Evolutionary conservation across 2,797 vertebrate genomes (phyloP).

Genomic region (Pseudomugil gertrudae): DNA sequence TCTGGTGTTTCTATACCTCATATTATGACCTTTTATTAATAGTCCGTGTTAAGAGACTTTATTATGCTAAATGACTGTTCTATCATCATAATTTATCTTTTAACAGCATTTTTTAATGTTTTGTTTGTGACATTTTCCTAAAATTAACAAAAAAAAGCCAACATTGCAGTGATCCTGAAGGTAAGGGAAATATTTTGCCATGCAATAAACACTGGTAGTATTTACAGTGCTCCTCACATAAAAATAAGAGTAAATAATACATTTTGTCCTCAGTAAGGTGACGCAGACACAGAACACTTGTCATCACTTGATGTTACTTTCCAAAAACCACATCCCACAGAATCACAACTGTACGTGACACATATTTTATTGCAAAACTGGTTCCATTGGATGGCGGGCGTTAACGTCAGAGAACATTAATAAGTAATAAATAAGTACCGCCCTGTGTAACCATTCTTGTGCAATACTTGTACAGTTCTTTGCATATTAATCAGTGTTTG

Average conservation of each 20-base stretch:
- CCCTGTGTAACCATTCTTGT: neutral
- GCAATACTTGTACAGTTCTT: fast-evolving
- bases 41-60: neutral
- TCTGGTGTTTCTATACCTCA: too few relatives aligned
- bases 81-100: too few relatives aligned
- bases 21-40: neutral
- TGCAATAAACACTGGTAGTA: neutral
- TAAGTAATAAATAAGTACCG: neutral
- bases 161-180: too few relatives aligned
- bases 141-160: too few relatives aligned
- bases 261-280: neutral
- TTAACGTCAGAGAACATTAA: neutral
- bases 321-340: slow-evolving; percentile 21
- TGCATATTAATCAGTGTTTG: too few relatives aligned
- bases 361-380: neutral
- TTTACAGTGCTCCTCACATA: too few relatives aligned
- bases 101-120: too few relatives aligned
- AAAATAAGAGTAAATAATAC: neutral
- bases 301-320: slow-evolving; percentile 1
- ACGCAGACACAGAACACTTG: neutral
- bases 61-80: neutral
- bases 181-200: neutral
- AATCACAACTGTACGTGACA: neutral
- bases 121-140: neutral
- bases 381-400: neutral